phyloP scores from a whole-genome alignment of 2,888 invertebrate species.

The Acanthosepion lycidas region DNA sequence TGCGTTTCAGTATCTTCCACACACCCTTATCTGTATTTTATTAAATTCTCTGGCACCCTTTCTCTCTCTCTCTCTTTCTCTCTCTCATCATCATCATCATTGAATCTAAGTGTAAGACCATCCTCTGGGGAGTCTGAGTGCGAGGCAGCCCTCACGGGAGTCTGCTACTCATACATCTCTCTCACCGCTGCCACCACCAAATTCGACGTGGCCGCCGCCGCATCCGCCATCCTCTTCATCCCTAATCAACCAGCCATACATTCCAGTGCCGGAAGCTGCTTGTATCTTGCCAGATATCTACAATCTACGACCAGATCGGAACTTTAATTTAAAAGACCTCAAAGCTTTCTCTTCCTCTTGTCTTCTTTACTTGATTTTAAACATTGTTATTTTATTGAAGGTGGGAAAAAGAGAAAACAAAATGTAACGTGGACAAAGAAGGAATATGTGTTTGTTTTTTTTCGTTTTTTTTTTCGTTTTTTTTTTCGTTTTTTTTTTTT shows the following conservation, averaged over 20 bases:
- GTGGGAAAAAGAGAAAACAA: not conserved
- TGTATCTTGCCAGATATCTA: conserved; percentile 22
- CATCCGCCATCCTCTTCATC: not conserved
- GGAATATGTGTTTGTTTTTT: not conserved
- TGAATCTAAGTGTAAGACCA: not conserved
- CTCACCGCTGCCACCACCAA: not conserved
- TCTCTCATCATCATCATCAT: too few species aligned
- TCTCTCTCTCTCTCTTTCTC: too few species aligned
- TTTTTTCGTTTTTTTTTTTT: not conserved
- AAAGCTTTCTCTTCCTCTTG: not conserved
- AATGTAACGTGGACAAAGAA: not conserved
- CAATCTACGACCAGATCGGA: conserved; percentile 33
- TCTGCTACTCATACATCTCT: not conserved
- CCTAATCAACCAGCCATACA: conserved; percentile 33
- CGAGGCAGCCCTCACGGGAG: not conserved
- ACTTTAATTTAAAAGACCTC: conserved; percentile 33
- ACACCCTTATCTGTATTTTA: too few species aligned
- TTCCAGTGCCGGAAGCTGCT: conserved; percentile 6
- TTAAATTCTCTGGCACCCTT: too few species aligned
- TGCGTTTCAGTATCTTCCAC: too few species aligned
- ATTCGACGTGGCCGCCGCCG: not conserved
- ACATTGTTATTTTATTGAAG: not conserved
- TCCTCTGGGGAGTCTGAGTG: not conserved
- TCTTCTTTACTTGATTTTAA: not conserved
- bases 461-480: not conserved